A percentile compares a stretch with the other conserved stretches of the same genome.
These are phyloP conservation scores for Ephydatia muelleri DNA, from an alignment of 37 sponge, comb jelly and placozoan species.

Conservation along the genomic window DNA sequence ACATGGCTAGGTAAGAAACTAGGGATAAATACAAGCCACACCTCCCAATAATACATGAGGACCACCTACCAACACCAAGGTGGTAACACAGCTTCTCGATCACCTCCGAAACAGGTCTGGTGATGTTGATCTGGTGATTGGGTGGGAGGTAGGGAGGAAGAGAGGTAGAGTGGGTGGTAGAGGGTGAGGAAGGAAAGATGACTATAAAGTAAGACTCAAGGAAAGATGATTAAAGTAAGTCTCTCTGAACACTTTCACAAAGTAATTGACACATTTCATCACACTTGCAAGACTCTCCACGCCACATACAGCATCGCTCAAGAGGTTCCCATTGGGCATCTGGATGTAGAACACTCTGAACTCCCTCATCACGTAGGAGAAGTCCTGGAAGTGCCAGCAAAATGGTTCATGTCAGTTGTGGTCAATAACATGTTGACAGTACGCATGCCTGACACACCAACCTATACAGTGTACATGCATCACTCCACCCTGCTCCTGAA, in stretches of 20 bases:
- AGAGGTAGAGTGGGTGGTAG: background rate
- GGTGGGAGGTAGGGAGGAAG: background rate
- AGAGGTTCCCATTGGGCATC: constrained; percentile 47
- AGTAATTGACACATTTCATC: too few relatives aligned
- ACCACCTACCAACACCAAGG: constrained; percentile 52
- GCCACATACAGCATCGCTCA: constrained; percentile 29
- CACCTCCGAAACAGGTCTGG: constrained; percentile 44
- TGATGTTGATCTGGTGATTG: constrained; percentile 35
- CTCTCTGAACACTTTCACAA: too few relatives aligned
- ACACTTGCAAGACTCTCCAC: too few relatives aligned
- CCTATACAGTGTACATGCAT: too few relatives aligned
- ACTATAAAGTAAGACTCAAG: background rate
- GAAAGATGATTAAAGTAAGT: too few relatives aligned
- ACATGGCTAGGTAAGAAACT: too few relatives aligned
- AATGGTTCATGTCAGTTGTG: too few relatives aligned
- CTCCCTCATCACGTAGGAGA: constrained; percentile 42
- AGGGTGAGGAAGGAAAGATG: background rate
- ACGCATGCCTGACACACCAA: too few relatives aligned
- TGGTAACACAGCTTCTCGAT: constrained; percentile 39
- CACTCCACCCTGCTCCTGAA: too few relatives aligned
- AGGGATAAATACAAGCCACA: too few relatives aligned
- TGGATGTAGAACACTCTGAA: constrained; percentile 56
- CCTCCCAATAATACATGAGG: background rate
- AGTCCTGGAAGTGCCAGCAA: constrained; percentile 25
- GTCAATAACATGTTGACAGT: too few relatives aligned